Conservation (phyloP, 30 jellyfish, hydroid and myxozoan genomes). For the Aurelia sp. region DNA sequence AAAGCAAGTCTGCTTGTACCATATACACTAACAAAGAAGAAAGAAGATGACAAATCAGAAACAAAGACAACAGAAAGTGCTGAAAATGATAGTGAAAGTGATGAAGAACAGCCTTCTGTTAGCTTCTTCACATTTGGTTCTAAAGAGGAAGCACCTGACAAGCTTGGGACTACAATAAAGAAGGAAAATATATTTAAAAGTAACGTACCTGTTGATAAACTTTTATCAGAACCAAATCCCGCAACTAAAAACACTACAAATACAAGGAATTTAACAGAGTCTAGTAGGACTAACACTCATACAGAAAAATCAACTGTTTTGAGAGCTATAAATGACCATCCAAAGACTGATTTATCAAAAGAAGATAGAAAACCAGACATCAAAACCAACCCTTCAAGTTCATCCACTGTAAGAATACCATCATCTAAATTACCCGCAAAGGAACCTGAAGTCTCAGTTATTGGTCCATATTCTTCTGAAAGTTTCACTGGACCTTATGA, state of each 20-base stretch:
- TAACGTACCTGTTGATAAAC: background rate
- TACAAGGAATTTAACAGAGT: background rate
- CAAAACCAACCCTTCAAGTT: background rate
- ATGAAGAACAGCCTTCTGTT: slow-evolving; percentile 49
- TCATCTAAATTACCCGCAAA: background rate
- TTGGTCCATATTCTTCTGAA: background rate
- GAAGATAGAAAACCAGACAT: background rate
- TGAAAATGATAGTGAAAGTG: slow-evolving; percentile 61
- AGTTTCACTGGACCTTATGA: background rate
- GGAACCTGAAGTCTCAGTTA: background rate
- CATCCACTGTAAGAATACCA: background rate
- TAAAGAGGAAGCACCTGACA: background rate
- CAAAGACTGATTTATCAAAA: background rate
- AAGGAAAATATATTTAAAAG: background rate
- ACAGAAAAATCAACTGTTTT: background rate
- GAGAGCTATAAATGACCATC: background rate
- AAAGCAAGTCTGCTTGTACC: slow-evolving; percentile 65
- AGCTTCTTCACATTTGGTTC: slow-evolving; percentile 68
- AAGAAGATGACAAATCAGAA: slow-evolving; percentile 18
- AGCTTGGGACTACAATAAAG: background rate
- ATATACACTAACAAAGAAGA: slow-evolving; percentile 57
- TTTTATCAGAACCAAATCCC: too few relatives aligned
- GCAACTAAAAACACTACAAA: background rate
- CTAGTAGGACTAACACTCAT: background rate
- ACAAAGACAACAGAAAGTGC: background rate